These are phyloP conservation scores for Mohoua ochrocephala DNA, from an alignment of 2,113 vertebrate genomes.

Conservation along the genomic window DNA sequence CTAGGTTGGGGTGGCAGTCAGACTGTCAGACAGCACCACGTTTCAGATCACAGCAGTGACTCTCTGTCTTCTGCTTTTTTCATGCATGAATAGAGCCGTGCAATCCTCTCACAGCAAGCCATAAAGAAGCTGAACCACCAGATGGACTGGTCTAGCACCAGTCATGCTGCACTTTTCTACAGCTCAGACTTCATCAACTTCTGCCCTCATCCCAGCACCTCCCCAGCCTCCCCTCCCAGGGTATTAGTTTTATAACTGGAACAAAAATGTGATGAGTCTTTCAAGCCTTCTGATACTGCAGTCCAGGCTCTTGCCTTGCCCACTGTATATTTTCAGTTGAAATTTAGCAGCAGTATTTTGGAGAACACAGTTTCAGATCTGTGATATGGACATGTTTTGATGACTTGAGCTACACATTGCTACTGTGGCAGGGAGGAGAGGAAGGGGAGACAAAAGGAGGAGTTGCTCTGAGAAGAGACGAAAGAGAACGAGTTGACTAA, in stretches of 20 bases:
- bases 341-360: not conserved
- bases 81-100: fast-evolving
- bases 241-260: not conserved
- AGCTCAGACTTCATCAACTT: not conserved
- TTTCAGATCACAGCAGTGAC: not conserved
- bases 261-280: not conserved
- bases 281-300: not conserved
- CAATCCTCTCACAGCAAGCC: not conserved
- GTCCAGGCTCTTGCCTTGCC: not conserved
- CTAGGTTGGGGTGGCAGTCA: not conserved
- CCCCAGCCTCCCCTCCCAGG: not conserved
- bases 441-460: not conserved
- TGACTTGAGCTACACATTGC: not conserved
- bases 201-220: not conserved
- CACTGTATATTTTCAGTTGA: not conserved
- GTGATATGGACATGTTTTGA: not conserved
- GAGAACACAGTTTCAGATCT: not conserved
- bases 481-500: not conserved
- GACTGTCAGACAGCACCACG: fast-evolving
- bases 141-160: not conserved
- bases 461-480: not conserved
- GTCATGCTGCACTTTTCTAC: not conserved
- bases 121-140: not conserved
- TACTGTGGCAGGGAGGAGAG: not conserved
- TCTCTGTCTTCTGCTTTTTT: not conserved